These are phyloP conservation scores for Merodon equestris DNA, from an alignment of 2,888 invertebrate genomes.

Conservation along the genomic window DNA sequence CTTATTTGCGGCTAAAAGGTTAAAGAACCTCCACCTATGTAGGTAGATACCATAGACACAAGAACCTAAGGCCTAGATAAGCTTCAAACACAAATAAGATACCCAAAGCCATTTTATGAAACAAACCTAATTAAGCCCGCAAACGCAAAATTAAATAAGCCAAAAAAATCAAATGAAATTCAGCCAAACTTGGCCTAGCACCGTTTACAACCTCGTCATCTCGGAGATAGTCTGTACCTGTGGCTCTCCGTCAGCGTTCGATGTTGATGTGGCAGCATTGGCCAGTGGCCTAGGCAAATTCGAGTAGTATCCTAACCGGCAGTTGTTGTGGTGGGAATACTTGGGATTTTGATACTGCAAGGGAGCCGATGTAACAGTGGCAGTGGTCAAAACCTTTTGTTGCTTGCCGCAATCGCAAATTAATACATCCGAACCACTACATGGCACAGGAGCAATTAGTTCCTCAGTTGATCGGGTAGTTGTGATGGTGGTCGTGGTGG, in stretches of 20 bases:
- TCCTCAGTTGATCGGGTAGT: conserved; percentile 91
- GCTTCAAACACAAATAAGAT: no score
- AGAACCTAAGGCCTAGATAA: no score
- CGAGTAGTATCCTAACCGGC: conserved; percentile 78
- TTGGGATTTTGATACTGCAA: conserved; percentile 72
- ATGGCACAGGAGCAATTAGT: conserved; percentile 80
- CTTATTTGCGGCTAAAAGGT: no score
- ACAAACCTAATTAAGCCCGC: no score
- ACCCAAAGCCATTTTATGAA: no score
- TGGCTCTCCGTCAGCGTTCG: conserved; percentile 58
- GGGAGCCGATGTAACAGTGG: conserved; percentile 41
- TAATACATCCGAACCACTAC: conserved; percentile 69
- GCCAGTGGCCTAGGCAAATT: conserved; percentile 76
- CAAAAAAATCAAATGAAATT: no score
- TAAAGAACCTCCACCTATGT: no score
- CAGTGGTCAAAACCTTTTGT: conserved; percentile 74
- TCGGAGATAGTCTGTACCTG: conserved; percentile 83
- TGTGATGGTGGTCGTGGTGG: conserved; percentile 80
- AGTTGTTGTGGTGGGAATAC: conserved; percentile 75
- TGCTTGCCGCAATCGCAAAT: conserved; percentile 75
- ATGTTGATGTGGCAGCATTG: conserved; percentile 74
- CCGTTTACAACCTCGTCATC: conserved; percentile 83
- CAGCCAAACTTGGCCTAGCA: neutral
- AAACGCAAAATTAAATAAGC: no score
- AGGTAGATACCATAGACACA: no score